phyloP scores from a whole-genome alignment of 2,113 vertebrate species.

The Sinosuthora webbiana region DNA sequence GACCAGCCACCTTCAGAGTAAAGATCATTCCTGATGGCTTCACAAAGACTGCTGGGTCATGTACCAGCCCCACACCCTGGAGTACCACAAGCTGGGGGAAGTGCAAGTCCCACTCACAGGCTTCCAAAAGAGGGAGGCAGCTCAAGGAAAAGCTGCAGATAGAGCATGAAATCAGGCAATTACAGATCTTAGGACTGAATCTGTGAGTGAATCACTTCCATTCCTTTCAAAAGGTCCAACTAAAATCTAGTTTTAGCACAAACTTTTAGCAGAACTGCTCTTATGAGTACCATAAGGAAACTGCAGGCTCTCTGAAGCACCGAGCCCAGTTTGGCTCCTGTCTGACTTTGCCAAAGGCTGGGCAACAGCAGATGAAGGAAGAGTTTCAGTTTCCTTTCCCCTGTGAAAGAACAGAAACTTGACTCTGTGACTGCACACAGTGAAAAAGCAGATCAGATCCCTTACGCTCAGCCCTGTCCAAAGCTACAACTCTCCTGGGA shows the following conservation, averaged over 20 bases:
- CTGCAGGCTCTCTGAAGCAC: neutral
- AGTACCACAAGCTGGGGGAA: neutral
- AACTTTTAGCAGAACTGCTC: neutral
- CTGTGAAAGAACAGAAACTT: neutral
- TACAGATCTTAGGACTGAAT: neutral
- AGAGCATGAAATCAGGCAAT: neutral
- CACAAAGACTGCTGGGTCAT: fast-evolving
- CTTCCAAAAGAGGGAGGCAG: neutral
- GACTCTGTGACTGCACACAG: neutral
- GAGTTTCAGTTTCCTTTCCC: neutral
- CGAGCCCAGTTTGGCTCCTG: neutral
- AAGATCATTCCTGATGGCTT: neutral
- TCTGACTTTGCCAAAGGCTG: neutral
- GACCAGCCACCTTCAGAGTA: neutral
- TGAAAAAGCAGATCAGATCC: neutral
- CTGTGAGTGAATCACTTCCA: neutral
- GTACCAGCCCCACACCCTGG: neutral
- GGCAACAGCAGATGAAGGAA: neutral
- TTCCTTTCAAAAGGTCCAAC: neutral
- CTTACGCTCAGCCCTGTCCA: neutral
- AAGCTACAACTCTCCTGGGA: neutral
- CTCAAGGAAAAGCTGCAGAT: neutral
- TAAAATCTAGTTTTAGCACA: neutral
- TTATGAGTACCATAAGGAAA: neutral
- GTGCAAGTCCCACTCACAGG: fast-evolving